Evolutionary conservation across 2,797 vertebrate genomes (phyloP).

Genomic region (Silurus lanzhouensis): DNA sequence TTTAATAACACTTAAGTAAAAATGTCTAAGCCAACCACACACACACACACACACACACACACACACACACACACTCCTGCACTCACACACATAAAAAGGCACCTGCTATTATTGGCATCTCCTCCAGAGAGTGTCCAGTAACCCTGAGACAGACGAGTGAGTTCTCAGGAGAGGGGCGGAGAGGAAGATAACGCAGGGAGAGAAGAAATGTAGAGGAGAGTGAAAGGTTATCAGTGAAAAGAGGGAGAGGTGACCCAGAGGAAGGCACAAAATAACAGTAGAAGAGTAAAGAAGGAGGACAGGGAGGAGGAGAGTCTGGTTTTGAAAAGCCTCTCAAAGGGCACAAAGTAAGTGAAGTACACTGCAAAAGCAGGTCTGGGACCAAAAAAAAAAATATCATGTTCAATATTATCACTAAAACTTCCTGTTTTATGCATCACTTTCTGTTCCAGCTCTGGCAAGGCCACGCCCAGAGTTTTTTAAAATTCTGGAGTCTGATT

Average conservation of each 20-base stretch:
- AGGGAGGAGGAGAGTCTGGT: conserved; percentile 7
- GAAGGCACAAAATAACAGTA: conserved; percentile 26
- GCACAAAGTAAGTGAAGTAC: conserved; percentile 5
- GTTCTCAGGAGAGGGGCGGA: background rate
- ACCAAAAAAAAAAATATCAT: background rate
- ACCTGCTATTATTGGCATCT: conserved; percentile 26
- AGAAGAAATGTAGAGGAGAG: conserved; percentile 4
- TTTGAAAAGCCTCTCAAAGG: conserved; percentile 28
- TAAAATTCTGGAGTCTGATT: background rate
- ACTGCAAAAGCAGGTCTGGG: background rate
- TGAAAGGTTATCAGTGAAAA: conserved; percentile 34
- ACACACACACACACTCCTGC: background rate
- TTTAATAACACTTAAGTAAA: background rate
- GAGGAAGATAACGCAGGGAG: background rate
- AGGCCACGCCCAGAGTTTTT: background rate
- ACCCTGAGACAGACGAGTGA: conserved; percentile 10
- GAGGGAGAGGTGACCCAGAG: conserved; percentile 3
- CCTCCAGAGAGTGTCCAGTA: conserved; percentile 22
- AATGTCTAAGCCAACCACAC: background rate
- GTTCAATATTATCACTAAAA: background rate
- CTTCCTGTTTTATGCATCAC: background rate
- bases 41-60: conserved; percentile 17
- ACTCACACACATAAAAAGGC: background rate
- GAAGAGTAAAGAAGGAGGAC: conserved; percentile 7
- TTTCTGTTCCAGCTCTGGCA: conserved; percentile 7